phyloP scores from a whole-genome alignment of 2,888 invertebrate genomes.

The Drosophila anomelani region DNA sequence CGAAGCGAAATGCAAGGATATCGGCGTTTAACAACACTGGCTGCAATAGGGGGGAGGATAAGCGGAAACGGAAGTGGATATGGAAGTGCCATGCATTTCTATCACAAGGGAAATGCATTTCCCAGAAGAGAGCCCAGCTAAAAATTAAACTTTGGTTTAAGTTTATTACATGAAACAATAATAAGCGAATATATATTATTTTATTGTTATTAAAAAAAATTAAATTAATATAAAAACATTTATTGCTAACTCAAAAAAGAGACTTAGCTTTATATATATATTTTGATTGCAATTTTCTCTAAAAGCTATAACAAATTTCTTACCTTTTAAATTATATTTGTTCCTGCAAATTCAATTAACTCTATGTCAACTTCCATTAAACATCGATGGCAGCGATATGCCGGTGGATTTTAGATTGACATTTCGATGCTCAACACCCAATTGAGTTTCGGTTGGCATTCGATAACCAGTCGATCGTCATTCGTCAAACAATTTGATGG shows the following conservation, averaged over 20 bases:
- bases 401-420: constrained; percentile 10
- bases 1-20: constrained; percentile 2
- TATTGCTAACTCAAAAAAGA: too few relatives aligned
- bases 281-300: too few relatives aligned
- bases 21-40: constrained; percentile 29
- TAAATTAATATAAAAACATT: too few relatives aligned
- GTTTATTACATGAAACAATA: background rate
- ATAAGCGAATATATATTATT: background rate
- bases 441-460: constrained; percentile 27
- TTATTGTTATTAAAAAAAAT: too few relatives aligned
- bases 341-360: background rate
- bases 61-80: constrained; percentile 8
- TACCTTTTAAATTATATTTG: background rate
- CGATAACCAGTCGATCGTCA: constrained; percentile 28
- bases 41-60: background rate
- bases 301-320: too few relatives aligned
- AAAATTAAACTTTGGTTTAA: background rate
- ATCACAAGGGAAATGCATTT: constrained; percentile 1
- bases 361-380: constrained; percentile 7
- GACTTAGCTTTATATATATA: too few relatives aligned
- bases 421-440: constrained; percentile 10
- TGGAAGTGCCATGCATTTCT: constrained; percentile 11
- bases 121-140: background rate
- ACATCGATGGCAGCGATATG: background rate
- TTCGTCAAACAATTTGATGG: constrained; percentile 21